Evolutionary conservation across 2,888 invertebrate species (phyloP).

Genomic region (Rhimphoctona megacephalus): DNA sequence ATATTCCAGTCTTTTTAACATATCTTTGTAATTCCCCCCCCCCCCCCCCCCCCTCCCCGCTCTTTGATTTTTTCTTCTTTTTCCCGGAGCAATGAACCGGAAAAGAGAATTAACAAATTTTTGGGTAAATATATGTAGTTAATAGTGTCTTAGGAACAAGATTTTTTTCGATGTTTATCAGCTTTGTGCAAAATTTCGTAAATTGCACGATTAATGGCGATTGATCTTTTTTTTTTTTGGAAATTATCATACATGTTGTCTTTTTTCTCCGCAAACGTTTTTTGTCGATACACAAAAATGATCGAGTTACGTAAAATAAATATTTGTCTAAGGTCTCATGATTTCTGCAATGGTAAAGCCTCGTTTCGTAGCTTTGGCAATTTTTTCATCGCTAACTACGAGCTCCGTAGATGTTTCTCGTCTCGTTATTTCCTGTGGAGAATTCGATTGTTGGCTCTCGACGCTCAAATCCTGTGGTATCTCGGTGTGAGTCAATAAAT

Average conservation of each 20-base stretch:
- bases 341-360: constrained; percentile 96
- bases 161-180: constrained; percentile 18
- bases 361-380: constrained; percentile 85
- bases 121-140: constrained; percentile 24
- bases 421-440: constrained; percentile 30
- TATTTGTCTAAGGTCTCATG: constrained; percentile 90
- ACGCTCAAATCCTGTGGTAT: constrained; percentile 84
- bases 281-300: not conserved
- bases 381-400: constrained; percentile 56
- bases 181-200: not conserved
- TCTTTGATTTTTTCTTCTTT: not conserved
- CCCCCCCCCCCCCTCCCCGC: not conserved
- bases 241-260: not conserved
- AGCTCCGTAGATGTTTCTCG: constrained; percentile 51
- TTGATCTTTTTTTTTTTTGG: not conserved
- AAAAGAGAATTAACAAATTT: constrained; percentile 7
- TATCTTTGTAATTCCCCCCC: constrained; percentile 11
- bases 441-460: constrained; percentile 66
- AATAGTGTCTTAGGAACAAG: constrained; percentile 58
- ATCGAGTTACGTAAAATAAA: not conserved
- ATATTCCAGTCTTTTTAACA: constrained; percentile 49
- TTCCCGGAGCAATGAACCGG: not conserved
- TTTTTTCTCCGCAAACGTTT: not conserved
- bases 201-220: not conserved
- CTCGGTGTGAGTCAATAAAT: constrained; percentile 94